Conservation (phyloP, 2,797 vertebrate genomes). For the Dallia pectoralis region DNA sequence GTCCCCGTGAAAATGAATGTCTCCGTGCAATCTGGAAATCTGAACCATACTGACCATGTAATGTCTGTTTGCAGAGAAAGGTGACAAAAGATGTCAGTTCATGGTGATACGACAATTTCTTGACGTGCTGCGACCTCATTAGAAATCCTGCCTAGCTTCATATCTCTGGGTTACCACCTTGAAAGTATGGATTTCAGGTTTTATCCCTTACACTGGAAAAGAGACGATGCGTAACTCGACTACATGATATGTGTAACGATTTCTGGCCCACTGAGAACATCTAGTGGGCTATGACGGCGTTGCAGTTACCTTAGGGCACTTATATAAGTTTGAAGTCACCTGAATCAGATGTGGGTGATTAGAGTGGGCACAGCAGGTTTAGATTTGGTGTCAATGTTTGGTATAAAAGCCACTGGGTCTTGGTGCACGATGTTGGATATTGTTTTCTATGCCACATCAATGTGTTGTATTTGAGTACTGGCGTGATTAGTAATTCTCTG, state of each 20-base stretch:
- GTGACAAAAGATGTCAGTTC: slow-evolving; percentile 24
- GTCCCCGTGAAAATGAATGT: slow-evolving; percentile 58
- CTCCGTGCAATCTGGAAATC: slow-evolving; percentile 68
- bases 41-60: slow-evolving; percentile 70
- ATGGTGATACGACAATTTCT: slow-evolving; percentile 25
- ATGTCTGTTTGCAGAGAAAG: slow-evolving; percentile 37
- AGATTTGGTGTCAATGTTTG: no score
- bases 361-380: no score
- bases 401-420: no score
- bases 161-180: slow-evolving; percentile 16
- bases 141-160: slow-evolving; percentile 18
- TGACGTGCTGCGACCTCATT: slow-evolving; percentile 7
- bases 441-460: no score
- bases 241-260: not conserved
- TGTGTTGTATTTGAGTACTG: no score
- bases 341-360: no score
- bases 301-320: no score
- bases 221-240: not conserved
- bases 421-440: no score
- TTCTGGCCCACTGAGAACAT: no score
- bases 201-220: not conserved
- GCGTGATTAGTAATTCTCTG: no score
- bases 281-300: no score
- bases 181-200: slow-evolving; percentile 6
- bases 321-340: no score